Evolutionary conservation across 1,140 invertebrate genomes (phyloP), one percentile per base, ranked within the genome.

Genomic region (Gonatopus flavifemur): DNA sequence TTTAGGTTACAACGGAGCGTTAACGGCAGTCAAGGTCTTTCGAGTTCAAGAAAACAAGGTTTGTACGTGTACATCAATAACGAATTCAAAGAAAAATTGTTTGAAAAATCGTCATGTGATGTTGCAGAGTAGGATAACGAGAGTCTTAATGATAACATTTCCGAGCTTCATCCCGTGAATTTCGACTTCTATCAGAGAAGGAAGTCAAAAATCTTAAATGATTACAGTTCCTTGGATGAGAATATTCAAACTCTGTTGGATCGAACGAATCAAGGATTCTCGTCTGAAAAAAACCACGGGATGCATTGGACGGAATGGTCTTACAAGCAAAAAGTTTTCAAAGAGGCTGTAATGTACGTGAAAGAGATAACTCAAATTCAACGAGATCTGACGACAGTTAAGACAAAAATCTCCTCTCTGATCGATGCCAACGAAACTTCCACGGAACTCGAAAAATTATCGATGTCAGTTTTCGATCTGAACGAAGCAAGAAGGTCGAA

Each of bases 371-470:
- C 20, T 1, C 15, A 20, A 7, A 58, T 77, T 37, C 2, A 47
- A 12, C 22, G 20, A 2, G 55, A 67, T 28, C 64, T 77, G 3
- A 13, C 18, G 4, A n/a, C 9, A 2, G 13, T 79, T 1, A 69
- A 66, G 16, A 21, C n/a, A 3, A 61, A 61, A 44, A 43, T 25
- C 24, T 44, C 1, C 18, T 49, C 21, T 10, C 38, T 78, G n/a
- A 33, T 79, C 13, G 57, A 77, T 21, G 47, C 57, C 5, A 79
- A 79, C 49, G 69, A 79, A 42, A 46, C 5, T 1, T 49, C 31
- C 41, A 13, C 64, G 0, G 57, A 69, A 19, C 41, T 49, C 0
- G 66, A 73, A 45, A 55, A 38, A 30, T 49, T 78, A 12, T 66
- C 70, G 2, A 41, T 76, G 8, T 52, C 69, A 0, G 32, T 49